Evolutionary conservation across 2,888 invertebrate genomes (phyloP), one percentile per base, ranked within the genome.

Genomic region (Danaus chrysippus): DNA sequence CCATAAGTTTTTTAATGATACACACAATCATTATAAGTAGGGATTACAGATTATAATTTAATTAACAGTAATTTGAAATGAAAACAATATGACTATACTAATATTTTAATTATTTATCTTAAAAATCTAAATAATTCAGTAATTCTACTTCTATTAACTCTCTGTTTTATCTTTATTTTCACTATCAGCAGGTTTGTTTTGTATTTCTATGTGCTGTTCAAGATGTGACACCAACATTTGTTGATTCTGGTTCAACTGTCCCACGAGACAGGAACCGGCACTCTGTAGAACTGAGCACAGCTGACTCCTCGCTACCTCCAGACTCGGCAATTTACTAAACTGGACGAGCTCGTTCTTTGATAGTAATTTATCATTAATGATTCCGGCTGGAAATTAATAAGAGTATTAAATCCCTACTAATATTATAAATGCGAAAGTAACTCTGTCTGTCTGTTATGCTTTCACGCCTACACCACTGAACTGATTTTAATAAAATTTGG

Each of bases 261-360:
- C 87, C 19, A 94, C 94, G 56, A 96, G 75, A 68, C 92, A 91
- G 43, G 92, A 91, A 10, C 93, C 95, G 5, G 93, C 93, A 76
- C 91, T 92, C 69, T 94, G 93, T 0, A 96, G 86, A 0, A 94
- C 92, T 58, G 94, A 92, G 64, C 96, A 95, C 57, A 97, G 84
- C 71, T 93, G 93, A 60, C 94, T 93, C 76, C 94, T 93, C 0
- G 93, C 93, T 17, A 92, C 85, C 71, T 93, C 92, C 56, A 96
- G 77, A 75, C 92, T 93, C 0, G 94, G 93, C 76, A 95, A 86
- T 74, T 91, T 84, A 62, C 94, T 93, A 71, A 93, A 95, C 70
- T 92, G 89, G 34, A 94, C 73, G 42, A 96, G 84, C 72, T 96
- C 95, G 76, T 94, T 94, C 69, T 92, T 92, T 66, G 93, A 94